Conservation (phyloP, 2,797 vertebrate genomes). For the Cuculus canorus region DNA sequence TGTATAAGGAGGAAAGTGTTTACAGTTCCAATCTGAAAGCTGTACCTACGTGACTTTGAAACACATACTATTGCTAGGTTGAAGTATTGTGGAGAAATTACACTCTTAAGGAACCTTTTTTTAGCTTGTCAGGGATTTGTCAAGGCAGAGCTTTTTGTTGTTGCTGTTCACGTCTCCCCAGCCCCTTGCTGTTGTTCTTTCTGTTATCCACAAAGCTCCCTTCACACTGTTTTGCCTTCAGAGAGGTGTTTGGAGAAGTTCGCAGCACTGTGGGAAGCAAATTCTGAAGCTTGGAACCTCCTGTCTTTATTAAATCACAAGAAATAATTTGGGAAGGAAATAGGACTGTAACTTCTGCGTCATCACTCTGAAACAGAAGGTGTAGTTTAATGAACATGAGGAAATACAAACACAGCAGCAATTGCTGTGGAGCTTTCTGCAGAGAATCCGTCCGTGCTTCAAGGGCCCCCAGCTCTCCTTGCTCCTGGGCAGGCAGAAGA, state of each 20-base stretch:
- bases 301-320: not conserved
- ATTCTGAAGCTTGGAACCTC: not conserved
- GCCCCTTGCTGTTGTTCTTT: too few relatives aligned
- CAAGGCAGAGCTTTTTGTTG: not conserved
- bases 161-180: not conserved
- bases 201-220: too few relatives aligned
- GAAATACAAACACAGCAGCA: not conserved
- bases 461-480: not conserved
- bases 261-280: not conserved
- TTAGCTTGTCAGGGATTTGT: not conserved
- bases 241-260: not conserved
- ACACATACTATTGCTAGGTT: not conserved
- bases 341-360: not conserved
- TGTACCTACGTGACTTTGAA: not conserved
- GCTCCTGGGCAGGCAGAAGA: not conserved
- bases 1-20: not conserved
- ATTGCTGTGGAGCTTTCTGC: not conserved
- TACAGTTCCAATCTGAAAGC: not conserved
- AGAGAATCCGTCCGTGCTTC: not conserved
- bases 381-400: not conserved
- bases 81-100: not conserved
- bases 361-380: not conserved
- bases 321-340: not conserved
- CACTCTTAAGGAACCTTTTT: not conserved
- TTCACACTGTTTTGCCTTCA: not conserved